A percentile compares a stretch with the other conserved stretches of the same genome.
These are phyloP conservation scores for Choristoneura fumiferana DNA, from an alignment of 1,140 invertebrate genomes.

Conservation along the genomic window DNA sequence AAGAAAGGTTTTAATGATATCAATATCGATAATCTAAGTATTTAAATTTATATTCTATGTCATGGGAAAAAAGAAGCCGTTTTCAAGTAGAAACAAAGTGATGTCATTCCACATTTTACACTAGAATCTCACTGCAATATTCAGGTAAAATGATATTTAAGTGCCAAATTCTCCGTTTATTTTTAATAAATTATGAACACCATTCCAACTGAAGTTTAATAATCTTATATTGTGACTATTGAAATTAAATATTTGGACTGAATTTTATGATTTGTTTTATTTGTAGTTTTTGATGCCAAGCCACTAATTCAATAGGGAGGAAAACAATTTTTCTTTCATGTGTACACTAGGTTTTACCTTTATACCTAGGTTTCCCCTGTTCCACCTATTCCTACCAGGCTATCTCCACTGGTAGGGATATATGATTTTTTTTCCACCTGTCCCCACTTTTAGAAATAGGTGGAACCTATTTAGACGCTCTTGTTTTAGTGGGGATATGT, in stretches of 20 bases:
- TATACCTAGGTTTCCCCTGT: no score
- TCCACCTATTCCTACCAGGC: no score
- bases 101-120: constrained; percentile 14
- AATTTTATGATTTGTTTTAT: constrained; percentile 52
- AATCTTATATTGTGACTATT: constrained; percentile 47
- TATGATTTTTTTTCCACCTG: no score
- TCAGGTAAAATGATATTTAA: constrained; percentile 44
- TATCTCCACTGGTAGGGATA: no score
- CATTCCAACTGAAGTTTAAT: constrained; percentile 64
- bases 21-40: neutral
- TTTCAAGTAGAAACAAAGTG: neutral
- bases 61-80: neutral
- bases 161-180: constrained; percentile 65
- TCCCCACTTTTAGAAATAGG: no score
- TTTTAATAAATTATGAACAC: constrained; percentile 45
- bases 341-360: no score
- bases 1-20: neutral
- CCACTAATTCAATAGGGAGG: no score
- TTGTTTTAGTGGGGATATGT: no score
- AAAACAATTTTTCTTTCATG: no score
- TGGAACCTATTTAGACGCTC: no score
- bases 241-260: constrained; percentile 68
- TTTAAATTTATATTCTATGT: neutral
- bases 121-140: constrained; percentile 56
- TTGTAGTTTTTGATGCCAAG: constrained; percentile 1